phyloP scores from a whole-genome alignment of 2,113 vertebrate species.

The Etheostoma cragini region DNA sequence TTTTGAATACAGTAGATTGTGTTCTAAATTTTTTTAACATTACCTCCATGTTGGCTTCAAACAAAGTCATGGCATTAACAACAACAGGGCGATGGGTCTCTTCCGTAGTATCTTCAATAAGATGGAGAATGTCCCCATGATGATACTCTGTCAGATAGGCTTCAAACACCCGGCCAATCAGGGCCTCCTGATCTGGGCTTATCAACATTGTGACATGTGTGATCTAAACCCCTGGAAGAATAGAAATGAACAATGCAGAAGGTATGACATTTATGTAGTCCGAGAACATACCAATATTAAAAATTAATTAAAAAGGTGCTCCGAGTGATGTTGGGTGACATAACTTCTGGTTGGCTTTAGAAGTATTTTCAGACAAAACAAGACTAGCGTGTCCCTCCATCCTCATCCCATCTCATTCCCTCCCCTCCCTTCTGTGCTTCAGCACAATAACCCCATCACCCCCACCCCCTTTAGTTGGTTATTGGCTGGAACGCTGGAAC shows the following conservation, averaged over 20 bases:
- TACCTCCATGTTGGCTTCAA: slow-evolving; percentile 96
- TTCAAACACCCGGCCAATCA: slow-evolving; percentile 91
- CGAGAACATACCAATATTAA: not conserved
- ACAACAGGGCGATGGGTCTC: slow-evolving; percentile 88
- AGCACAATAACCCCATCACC: too few relatives aligned
- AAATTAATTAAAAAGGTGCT: not conserved
- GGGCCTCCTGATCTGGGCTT: slow-evolving; percentile 83
- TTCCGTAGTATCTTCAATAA: slow-evolving; percentile 79
- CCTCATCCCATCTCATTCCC: too few relatives aligned
- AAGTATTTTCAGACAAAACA: too few relatives aligned
- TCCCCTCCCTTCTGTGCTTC: too few relatives aligned
- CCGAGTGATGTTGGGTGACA: too few relatives aligned
- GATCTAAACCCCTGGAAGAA: slow-evolving; percentile 25
- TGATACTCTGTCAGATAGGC: slow-evolving; percentile 90
- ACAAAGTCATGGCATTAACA: slow-evolving; percentile 94
- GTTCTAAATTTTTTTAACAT: not conserved
- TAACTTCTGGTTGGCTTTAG: too few relatives aligned
- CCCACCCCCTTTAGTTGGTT: too few relatives aligned
- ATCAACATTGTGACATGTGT: slow-evolving; percentile 79
- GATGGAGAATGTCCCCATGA: slow-evolving; percentile 84
- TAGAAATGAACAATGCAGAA: not conserved
- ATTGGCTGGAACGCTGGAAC: too few relatives aligned
- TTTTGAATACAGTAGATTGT: not conserved
- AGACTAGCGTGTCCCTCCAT: too few relatives aligned
- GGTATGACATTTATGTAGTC: not conserved